Conservation (phyloP, 2,113 vertebrate genomes). For the Channa maculata region DNA sequence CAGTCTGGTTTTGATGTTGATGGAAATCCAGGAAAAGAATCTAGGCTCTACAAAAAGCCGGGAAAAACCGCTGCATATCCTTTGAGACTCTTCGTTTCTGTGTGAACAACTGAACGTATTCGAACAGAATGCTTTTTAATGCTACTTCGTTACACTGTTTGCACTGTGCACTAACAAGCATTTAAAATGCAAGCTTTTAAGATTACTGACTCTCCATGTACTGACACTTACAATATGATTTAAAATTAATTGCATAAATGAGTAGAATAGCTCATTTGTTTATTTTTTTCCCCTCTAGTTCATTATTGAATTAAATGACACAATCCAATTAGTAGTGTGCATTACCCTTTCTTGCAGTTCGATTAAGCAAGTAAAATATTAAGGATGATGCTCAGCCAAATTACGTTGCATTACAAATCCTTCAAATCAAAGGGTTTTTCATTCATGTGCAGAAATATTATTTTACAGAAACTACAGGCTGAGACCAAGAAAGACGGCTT, state of each 20-base stretch:
- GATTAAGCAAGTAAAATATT: slow-evolving; percentile 79
- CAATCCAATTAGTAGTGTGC: slow-evolving; percentile 79
- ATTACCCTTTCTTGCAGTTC: slow-evolving; percentile 74
- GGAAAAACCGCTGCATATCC: slow-evolving; percentile 4
- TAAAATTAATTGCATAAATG: slow-evolving; percentile 76
- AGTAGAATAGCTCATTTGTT: slow-evolving; percentile 72
- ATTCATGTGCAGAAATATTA: slow-evolving; percentile 52
- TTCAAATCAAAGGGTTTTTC: slow-evolving; percentile 60
- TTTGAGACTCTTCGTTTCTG: neutral
- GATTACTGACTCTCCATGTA: slow-evolving; percentile 28
- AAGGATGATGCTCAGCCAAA: slow-evolving; percentile 72
- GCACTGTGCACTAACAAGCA: slow-evolving; percentile 8
- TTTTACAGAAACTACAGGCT: slow-evolving; percentile 18
- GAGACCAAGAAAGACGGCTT: slow-evolving; percentile 1
- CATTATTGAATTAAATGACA: slow-evolving; percentile 80
- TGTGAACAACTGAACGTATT: slow-evolving; percentile 3
- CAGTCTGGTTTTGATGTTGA: slow-evolving; percentile 1
- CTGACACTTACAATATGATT: slow-evolving; percentile 63
- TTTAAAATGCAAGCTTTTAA: slow-evolving; percentile 44
- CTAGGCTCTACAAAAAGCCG: slow-evolving; percentile 18
- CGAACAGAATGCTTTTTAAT: slow-evolving; percentile 18
- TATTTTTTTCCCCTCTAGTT: slow-evolving; percentile 51
- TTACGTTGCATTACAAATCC: slow-evolving; percentile 74
- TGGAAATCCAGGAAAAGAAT: slow-evolving; percentile 10
- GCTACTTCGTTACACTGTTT: slow-evolving; percentile 18